A percentile compares a stretch with the other conserved stretches of the same genome.
Evolutionary conservation across 2,797 vertebrate species (phyloP).

Genomic region (Toxotes lorentzi): DNA sequence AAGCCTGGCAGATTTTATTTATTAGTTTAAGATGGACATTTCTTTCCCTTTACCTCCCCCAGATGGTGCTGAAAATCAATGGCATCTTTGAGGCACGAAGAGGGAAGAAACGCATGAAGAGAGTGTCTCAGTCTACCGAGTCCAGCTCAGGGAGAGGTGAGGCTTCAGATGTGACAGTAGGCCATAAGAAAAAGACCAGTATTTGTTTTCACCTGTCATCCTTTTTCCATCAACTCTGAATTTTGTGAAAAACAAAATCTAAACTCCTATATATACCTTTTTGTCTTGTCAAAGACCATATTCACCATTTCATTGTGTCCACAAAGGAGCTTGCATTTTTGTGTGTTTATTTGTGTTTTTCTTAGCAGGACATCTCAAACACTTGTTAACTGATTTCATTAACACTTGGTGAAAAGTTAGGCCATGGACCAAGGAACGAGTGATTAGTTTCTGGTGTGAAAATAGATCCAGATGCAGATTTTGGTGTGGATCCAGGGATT

Average conservation of each 20-base stretch:
- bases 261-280: neutral
- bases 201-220: neutral
- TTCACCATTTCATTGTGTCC: neutral
- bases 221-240: neutral
- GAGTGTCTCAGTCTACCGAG: conserved; percentile 93
- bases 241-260: neutral
- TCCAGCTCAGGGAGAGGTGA: conserved; percentile 95
- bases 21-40: conserved; percentile 37
- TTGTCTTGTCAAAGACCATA: neutral
- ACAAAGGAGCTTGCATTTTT: neutral
- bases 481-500: conserved; percentile 5
- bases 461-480: conserved; percentile 23
- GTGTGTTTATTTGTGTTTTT: neutral
- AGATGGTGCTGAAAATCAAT: conserved; percentile 97
- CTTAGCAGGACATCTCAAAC: conserved; percentile 12
- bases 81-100: conserved; percentile 93
- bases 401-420: neutral
- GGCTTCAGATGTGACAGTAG: conserved; percentile 18
- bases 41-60: conserved; percentile 68
- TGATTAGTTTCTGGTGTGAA: conserved; percentile 16
- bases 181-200: neutral
- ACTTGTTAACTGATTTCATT: conserved; percentile 6
- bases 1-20: conserved; percentile 34
- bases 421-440: neutral
- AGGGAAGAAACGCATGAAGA: conserved; percentile 96